Conservation (phyloP, 2,888 invertebrate genomes). For the Bombylius discolor region DNA sequence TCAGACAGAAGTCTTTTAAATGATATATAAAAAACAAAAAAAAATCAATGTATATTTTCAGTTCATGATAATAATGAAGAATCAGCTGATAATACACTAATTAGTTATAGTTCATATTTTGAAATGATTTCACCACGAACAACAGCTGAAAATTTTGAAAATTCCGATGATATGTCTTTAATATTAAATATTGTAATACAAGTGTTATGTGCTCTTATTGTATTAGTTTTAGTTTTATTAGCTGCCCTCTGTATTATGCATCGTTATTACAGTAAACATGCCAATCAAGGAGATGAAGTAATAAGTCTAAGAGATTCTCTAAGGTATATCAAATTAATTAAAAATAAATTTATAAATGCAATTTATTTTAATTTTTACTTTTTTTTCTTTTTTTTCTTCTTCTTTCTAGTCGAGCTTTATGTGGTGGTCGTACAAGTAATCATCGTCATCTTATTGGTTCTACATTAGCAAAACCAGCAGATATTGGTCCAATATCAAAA, state of each 20-base stretch:
- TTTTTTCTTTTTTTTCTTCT: background rate
- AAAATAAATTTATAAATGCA: background rate
- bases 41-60: background rate
- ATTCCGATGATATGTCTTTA: slow-evolving; percentile 33
- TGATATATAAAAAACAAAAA: no score
- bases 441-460: slow-evolving; percentile 53
- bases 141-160: slow-evolving; percentile 30
- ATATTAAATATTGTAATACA: slow-evolving; percentile 51
- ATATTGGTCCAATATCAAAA: slow-evolving; percentile 66
- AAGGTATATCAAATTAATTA: slow-evolving; percentile 37
- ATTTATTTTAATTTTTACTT: background rate
- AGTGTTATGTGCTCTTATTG: slow-evolving; percentile 50
- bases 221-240: slow-evolving; percentile 48
- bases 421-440: slow-evolving; percentile 36
- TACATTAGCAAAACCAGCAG: slow-evolving; percentile 53
- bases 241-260: slow-evolving; percentile 51
- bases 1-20: background rate
- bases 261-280: slow-evolving; percentile 49
- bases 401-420: slow-evolving; percentile 27
- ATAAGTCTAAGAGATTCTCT: slow-evolving; percentile 53
- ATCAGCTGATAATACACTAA: slow-evolving; percentile 37
- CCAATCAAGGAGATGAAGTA: slow-evolving; percentile 53
- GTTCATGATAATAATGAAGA: slow-evolving; percentile 24
- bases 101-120: slow-evolving; percentile 65
- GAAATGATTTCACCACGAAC: slow-evolving; percentile 60